Conservation (phyloP, 2,888 invertebrate species). For the Cosmopolites sordidus region DNA sequence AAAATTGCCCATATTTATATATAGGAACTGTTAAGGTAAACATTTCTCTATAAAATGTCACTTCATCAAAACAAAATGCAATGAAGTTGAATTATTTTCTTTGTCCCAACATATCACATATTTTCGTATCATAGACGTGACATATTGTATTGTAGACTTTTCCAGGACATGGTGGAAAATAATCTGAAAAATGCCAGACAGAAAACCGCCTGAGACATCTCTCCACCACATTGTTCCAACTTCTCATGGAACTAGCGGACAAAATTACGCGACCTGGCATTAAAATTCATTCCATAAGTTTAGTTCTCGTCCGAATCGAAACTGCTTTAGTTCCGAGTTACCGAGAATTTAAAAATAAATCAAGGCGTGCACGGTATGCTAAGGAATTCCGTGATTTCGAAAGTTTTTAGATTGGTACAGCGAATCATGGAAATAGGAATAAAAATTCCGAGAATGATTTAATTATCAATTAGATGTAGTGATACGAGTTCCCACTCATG, state of each 20-base stretch:
- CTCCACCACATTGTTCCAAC: conserved; percentile 6
- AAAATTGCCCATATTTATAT: no score
- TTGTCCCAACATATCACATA: no score
- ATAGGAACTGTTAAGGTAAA: no score
- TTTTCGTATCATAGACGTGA: neutral
- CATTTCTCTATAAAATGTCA: no score
- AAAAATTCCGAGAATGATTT: no score
- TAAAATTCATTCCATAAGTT: conserved; percentile 12
- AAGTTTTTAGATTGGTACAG: no score
- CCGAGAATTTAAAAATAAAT: conserved; percentile 1
- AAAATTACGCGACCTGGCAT: conserved; percentile 5
- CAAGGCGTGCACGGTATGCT: neutral
- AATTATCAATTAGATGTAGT: no score
- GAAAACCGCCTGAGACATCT: conserved; percentile 1
- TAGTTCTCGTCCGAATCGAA: neutral
- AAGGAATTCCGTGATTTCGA: neutral
- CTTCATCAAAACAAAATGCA: no score
- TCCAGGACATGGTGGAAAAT: neutral
- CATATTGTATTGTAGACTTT: neutral
- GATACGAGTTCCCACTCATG: no score
- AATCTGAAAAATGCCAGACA: neutral
- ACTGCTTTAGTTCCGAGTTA: conserved; percentile 1
- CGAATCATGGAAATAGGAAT: no score
- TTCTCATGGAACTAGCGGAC: conserved; percentile 2
- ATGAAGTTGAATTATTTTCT: no score